Conservation (phyloP, 2,113 vertebrate species). For the Poeciliopsis occidentalis region DNA sequence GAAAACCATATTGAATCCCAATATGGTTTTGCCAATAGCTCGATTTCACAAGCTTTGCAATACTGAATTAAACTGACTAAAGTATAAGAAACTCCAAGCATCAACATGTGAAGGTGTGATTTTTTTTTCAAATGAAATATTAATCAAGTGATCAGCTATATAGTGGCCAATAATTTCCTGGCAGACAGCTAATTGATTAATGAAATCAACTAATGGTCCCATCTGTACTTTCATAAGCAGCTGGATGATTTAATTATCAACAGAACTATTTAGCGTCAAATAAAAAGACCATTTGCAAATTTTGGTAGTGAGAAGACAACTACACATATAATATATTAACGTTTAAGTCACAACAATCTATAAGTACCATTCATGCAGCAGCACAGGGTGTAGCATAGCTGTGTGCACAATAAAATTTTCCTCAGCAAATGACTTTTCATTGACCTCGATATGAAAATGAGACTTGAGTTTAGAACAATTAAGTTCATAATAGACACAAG, state of each 20-base stretch:
- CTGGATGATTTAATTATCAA: not conserved
- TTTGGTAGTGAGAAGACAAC: not conserved
- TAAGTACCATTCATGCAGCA: not conserved
- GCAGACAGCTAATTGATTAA: slow-evolving; percentile 3
- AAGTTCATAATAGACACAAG: not conserved
- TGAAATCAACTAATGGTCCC: not conserved
- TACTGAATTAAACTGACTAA: not conserved
- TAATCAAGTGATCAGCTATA: not conserved
- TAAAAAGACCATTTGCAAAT: not conserved
- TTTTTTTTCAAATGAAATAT: not conserved
- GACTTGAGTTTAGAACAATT: not conserved
- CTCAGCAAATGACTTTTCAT: not conserved
- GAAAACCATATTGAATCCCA: too few relatives aligned
- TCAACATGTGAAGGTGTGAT: not conserved
- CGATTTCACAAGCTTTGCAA: not conserved
- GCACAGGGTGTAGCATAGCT: not conserved
- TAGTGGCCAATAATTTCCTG: slow-evolving; percentile 12
- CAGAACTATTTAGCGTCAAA: not conserved
- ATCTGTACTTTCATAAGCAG: not conserved
- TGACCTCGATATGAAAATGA: not conserved
- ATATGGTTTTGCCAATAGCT: too few relatives aligned
- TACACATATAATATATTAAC: not conserved
- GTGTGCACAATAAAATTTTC: not conserved
- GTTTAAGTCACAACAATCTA: not conserved
- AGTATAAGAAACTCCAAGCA: not conserved